Percentiles rank a stretch among this genome's conserved stretches.
Conservation (phyloP, 2,113 vertebrate genomes). For the Mustela lutreola region DNA sequence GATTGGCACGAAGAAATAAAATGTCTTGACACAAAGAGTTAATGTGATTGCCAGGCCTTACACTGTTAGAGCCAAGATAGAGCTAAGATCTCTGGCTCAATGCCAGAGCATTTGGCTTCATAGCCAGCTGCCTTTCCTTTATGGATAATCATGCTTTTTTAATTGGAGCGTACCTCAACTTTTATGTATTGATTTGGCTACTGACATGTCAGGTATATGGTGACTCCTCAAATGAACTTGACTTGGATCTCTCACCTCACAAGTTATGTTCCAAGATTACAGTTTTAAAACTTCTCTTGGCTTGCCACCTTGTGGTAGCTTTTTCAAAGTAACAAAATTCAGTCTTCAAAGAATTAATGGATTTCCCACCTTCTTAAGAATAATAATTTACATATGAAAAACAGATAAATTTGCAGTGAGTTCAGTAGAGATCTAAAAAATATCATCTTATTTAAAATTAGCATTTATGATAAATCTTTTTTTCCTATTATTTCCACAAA, state of each 20-base stretch:
- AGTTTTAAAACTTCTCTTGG: conserved; percentile 84
- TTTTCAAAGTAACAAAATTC: conserved; percentile 58
- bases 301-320: conserved; percentile 87
- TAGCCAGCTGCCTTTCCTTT: neutral
- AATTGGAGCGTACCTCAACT: conserved; percentile 53
- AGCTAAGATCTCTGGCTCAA: neutral
- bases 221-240: conserved; percentile 50
- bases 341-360: neutral
- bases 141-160: conserved; percentile 64
- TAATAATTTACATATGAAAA: neutral
- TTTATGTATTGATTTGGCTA: conserved; percentile 54
- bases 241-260: neutral
- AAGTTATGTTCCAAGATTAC: neutral
- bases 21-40: conserved; percentile 15
- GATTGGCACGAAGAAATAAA: neutral
- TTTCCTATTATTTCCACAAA: neutral
- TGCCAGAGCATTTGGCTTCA: neutral
- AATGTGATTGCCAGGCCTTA: neutral
- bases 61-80: neutral
- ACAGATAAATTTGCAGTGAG: neutral
- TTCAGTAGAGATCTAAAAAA: neutral
- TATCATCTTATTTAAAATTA: neutral
- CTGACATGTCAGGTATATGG: conserved; percentile 45
- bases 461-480: neutral
- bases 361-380: neutral